These are phyloP conservation scores for Spheniscus mendiculus DNA, from an alignment of 2,113 vertebrate species.

Conservation along the genomic window DNA sequence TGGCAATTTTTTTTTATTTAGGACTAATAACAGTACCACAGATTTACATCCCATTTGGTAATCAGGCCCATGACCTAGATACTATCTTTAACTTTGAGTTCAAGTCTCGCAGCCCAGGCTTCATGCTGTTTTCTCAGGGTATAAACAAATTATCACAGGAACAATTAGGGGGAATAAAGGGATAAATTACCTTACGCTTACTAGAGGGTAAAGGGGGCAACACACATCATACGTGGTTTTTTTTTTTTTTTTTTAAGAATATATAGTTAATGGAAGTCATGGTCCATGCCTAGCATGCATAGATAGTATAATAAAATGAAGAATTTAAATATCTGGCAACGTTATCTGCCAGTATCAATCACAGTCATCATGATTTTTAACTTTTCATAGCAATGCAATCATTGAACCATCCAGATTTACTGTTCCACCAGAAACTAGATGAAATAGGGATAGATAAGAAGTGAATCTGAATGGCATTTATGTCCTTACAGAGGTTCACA, in stretches of 20 bases:
- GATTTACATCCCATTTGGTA: neutral
- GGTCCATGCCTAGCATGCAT: neutral
- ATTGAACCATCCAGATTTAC: neutral
- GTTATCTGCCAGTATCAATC: neutral
- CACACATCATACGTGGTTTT: neutral
- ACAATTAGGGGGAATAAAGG: neutral
- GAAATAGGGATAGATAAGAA: neutral
- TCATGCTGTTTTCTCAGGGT: neutral
- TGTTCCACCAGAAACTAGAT: neutral
- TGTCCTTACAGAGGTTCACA: neutral
- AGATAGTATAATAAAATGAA: neutral
- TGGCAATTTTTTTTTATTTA: neutral
- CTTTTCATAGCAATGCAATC: neutral
- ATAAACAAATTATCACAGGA: neutral
- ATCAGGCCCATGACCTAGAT: neutral
- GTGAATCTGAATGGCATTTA: neutral
- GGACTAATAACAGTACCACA: neutral
- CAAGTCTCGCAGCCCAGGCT: neutral
- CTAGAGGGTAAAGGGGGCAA: neutral
- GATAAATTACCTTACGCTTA: neutral
- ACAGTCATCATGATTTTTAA: neutral
- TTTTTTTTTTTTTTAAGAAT: neutral
- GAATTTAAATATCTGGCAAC: neutral
- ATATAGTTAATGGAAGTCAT: neutral
- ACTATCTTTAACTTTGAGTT: neutral